Conservation (phyloP, 2,888 invertebrate species). For the Melanophora roralis region DNA sequence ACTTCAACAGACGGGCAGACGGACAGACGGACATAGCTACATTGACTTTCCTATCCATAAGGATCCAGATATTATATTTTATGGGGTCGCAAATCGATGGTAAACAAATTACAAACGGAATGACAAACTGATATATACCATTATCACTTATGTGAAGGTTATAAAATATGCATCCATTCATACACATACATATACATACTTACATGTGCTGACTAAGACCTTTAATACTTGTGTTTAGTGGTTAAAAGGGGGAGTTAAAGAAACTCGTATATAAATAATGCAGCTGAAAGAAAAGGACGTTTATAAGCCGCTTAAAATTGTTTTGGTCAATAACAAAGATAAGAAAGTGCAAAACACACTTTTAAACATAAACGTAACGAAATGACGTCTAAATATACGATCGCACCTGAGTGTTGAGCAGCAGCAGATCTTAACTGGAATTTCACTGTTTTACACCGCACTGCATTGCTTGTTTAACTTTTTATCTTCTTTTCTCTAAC, state of each 20-base stretch:
- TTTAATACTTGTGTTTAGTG: neutral
- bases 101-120: too few relatives aligned
- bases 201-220: too few relatives aligned
- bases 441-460: constrained; percentile 17
- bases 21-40: too few relatives aligned
- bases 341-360: constrained; percentile 20
- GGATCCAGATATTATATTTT: too few relatives aligned
- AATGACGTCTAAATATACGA: constrained; percentile 58
- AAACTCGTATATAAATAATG: constrained; percentile 38
- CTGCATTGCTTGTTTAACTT: constrained; percentile 25
- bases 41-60: too few relatives aligned
- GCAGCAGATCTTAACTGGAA: constrained; percentile 27
- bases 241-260: constrained; percentile 23
- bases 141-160: too few relatives aligned
- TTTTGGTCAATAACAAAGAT: constrained; percentile 52
- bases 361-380: constrained; percentile 11
- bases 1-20: too few relatives aligned
- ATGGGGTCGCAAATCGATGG: too few relatives aligned
- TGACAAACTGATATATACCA: too few relatives aligned
- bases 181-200: too few relatives aligned
- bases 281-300: constrained; percentile 46
- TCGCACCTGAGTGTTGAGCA: constrained; percentile 47
- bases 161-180: too few relatives aligned
- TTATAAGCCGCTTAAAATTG: constrained; percentile 59
- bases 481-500: constrained; percentile 39